A percentile compares a stretch with the other conserved stretches of the same genome.
Conservation (phyloP, 2,888 invertebrate species). For the Dolomedes plantarius region DNA sequence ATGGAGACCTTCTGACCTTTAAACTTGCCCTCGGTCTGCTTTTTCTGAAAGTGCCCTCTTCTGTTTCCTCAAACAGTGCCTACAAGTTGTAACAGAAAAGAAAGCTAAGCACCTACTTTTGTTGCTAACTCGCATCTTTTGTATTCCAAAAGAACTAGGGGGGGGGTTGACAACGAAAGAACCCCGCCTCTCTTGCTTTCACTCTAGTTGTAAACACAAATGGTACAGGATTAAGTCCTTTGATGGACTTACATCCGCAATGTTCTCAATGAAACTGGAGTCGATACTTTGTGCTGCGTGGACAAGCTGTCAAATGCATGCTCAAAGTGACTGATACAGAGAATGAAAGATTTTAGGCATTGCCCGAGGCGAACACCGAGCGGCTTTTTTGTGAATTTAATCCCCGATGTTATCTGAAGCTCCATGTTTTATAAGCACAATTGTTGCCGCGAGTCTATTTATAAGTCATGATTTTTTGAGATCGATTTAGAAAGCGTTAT, state of each 20-base stretch:
- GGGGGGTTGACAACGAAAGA: not conserved
- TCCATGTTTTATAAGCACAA: not conserved
- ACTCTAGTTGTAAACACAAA: constrained; percentile 25
- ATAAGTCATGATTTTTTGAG: not conserved
- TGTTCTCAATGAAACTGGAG: constrained; percentile 23
- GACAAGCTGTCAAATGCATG: constrained; percentile 28
- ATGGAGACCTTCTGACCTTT: constrained; percentile 50
- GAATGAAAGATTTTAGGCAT: not conserved
- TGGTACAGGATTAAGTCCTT: constrained; percentile 37
- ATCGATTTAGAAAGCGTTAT: not conserved
- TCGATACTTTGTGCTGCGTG: constrained; percentile 20
- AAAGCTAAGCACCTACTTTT: constrained; percentile 20
- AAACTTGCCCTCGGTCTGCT: not conserved
- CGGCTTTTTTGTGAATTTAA: not conserved
- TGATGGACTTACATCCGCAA: constrained; percentile 41
- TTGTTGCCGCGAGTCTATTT: no score
- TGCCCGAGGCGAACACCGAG: no score
- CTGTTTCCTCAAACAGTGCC: constrained; percentile 1
- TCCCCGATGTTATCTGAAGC: not conserved
- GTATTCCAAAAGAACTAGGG: not conserved
- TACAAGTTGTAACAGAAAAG: constrained; percentile 23
- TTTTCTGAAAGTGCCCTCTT: constrained; percentile 15
- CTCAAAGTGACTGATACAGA: not conserved
- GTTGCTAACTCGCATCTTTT: constrained; percentile 5
- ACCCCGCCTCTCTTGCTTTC: not conserved